These are phyloP conservation scores for Globia sparganii DNA, from an alignment of 2,888 invertebrate genomes.

Conservation along the genomic window DNA sequence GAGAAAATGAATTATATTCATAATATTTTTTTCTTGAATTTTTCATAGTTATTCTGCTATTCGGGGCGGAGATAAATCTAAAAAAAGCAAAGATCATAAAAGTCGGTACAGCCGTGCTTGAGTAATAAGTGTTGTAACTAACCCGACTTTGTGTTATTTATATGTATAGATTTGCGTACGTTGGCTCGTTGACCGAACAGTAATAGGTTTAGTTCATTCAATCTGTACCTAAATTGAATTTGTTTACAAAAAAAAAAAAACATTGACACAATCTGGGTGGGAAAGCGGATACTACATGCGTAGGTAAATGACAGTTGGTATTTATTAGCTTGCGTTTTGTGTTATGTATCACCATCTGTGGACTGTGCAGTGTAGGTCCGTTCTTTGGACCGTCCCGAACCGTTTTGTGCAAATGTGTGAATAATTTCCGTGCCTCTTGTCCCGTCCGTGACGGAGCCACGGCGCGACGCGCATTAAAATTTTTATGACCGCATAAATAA, in stretches of 20 bases:
- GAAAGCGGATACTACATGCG: background rate
- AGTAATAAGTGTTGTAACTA: too few species aligned
- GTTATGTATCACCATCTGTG: too few species aligned
- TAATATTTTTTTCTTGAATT: too few species aligned
- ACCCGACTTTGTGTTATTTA: too few species aligned
- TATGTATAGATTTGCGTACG: background rate
- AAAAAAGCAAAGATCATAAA: too few species aligned
- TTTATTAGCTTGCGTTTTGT: background rate
- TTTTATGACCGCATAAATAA: conserved; percentile 68
- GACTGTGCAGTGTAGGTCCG: background rate
- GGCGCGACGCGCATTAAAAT: conserved; percentile 55
- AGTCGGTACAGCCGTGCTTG: too few species aligned
- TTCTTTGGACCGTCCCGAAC: background rate
- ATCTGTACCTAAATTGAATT: background rate
- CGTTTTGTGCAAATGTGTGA: conserved; percentile 26
- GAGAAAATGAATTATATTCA: too few species aligned
- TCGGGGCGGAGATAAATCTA: too few species aligned
- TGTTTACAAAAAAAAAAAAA: background rate
- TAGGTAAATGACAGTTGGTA: background rate
- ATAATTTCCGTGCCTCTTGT: conserved; percentile 31
- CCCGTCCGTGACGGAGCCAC: background rate
- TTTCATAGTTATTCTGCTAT: too few species aligned
- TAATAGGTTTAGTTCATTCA: background rate
- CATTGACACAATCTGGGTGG: background rate
- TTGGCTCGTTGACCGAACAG: too few species aligned